These are phyloP conservation scores for Andrena flavipes DNA, from an alignment of 2,888 invertebrate species.

Conservation along the genomic window DNA sequence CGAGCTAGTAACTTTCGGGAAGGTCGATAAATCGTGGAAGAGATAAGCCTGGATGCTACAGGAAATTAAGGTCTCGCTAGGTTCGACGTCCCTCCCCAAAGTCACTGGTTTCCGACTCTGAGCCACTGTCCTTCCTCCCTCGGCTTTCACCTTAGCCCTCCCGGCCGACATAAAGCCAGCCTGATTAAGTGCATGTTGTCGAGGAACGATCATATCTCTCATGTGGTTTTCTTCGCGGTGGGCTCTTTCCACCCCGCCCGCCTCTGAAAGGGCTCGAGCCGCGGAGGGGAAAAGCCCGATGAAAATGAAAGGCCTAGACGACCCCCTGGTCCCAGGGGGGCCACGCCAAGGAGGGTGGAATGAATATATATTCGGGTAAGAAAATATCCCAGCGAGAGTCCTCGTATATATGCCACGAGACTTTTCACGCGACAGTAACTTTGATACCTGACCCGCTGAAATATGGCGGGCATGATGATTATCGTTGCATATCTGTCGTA, in stretches of 20 bases:
- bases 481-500: slow-evolving; percentile 12
- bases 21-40: slow-evolving; percentile 74
- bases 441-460: slow-evolving; percentile 46
- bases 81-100: slow-evolving; percentile 40
- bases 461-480: slow-evolving; percentile 32
- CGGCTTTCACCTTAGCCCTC: slow-evolving; percentile 60
- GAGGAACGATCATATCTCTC: slow-evolving; percentile 69
- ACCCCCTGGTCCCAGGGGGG: slow-evolving; percentile 34
- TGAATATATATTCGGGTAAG: slow-evolving; percentile 19
- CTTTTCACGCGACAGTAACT: slow-evolving; percentile 49
- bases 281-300: slow-evolving; percentile 14
- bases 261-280: slow-evolving; percentile 24
- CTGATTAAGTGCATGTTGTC: slow-evolving; percentile 70
- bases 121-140: slow-evolving; percentile 58
- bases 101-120: slow-evolving; percentile 45
- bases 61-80: slow-evolving; percentile 76
- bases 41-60: slow-evolving; percentile 75
- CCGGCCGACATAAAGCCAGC: slow-evolving; percentile 51
- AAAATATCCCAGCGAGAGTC: slow-evolving; percentile 38
- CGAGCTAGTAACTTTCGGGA: slow-evolving; percentile 58
- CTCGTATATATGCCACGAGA: slow-evolving; percentile 47
- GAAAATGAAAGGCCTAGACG: slow-evolving; percentile 61
- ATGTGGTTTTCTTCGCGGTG: slow-evolving; percentile 50
- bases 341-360: slow-evolving; percentile 42
- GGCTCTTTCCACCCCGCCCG: background rate